Evolutionary conservation across 2,797 vertebrate species (phyloP).

Genomic region (Corythornis leucogaster): DNA sequence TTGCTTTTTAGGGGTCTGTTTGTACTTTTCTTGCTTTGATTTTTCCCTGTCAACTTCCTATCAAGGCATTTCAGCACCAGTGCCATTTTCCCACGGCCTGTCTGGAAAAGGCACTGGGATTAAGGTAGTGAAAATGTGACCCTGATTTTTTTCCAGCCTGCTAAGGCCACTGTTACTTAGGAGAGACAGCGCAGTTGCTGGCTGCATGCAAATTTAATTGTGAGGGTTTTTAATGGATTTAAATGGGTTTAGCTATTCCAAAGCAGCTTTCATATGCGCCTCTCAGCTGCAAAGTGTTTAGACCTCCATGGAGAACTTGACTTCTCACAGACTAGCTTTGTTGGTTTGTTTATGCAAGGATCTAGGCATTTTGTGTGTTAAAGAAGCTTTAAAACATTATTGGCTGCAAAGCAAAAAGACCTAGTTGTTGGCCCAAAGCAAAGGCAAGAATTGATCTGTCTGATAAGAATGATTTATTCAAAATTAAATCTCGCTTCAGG

Average conservation of each 20-base stretch:
- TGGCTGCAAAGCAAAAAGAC: conserved; percentile 1
- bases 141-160: background rate
- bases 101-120: background rate
- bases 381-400: conserved; percentile 11
- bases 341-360: conserved; percentile 29
- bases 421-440: background rate
- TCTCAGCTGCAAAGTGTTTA: conserved; percentile 32
- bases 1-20: background rate
- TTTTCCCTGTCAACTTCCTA: background rate
- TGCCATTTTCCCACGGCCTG: background rate
- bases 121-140: background rate
- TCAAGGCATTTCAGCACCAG: background rate
- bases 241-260: conserved; percentile 41
- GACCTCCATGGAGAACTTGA: conserved; percentile 19
- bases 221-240: conserved; percentile 43
- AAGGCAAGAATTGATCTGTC: background rate
- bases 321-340: conserved; percentile 17
- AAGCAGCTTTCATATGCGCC: conserved; percentile 2
- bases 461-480: background rate
- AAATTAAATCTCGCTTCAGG: background rate
- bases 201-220: conserved; percentile 48
- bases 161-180: background rate
- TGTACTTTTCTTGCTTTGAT: background rate
- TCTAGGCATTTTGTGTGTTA: background rate
- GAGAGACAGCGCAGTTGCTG: background rate